Evolutionary conservation across 1,140 invertebrate species (phyloP).

Genomic region (Drosophila suzukii): DNA sequence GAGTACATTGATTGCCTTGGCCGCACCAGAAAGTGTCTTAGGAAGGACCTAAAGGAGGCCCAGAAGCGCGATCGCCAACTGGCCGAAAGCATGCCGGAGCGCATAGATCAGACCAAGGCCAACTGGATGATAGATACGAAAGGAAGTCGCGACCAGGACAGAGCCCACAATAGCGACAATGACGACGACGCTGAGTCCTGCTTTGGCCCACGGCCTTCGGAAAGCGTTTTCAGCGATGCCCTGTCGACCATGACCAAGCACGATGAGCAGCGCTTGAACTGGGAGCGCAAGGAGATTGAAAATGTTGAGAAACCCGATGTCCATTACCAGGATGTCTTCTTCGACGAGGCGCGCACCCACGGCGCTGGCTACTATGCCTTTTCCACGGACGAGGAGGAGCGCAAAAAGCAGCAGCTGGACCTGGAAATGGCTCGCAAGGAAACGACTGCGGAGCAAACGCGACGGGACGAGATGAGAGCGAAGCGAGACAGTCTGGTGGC

Average conservation of each 20-base stretch:
- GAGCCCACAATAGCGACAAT: constrained; percentile 21
- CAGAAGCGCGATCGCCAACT: constrained; percentile 88
- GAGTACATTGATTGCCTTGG: constrained; percentile 96
- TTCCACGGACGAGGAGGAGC: constrained; percentile 91
- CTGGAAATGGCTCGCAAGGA: constrained; percentile 89
- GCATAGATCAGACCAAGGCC: constrained; percentile 80
- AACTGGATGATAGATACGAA: constrained; percentile 79
- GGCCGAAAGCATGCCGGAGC: constrained; percentile 85
- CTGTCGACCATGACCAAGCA: constrained; percentile 81
- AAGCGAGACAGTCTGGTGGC: constrained; percentile 89
- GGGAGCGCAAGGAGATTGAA: constrained; percentile 88
- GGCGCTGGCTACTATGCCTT: constrained; percentile 96
- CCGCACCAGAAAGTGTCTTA: constrained; percentile 92
- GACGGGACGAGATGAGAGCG: constrained; percentile 87
- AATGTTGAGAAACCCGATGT: constrained; percentile 88
- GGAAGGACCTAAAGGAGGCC: constrained; percentile 90
- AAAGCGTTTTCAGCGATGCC: constrained; percentile 68
- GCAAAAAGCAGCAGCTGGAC: constrained; percentile 91
- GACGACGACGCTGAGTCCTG: constrained; percentile 29
- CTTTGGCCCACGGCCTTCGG: constrained; percentile 51
- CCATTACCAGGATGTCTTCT: constrained; percentile 95
- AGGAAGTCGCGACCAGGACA: constrained; percentile 12
- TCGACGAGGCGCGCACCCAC: constrained; percentile 94
- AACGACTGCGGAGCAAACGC: constrained; percentile 89
- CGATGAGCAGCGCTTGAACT: constrained; percentile 86